Percentiles rank a stretch among this genome's conserved stretches.
Evolutionary conservation across 2,113 vertebrate species (phyloP).

Genomic region (Fregata magnificens): DNA sequence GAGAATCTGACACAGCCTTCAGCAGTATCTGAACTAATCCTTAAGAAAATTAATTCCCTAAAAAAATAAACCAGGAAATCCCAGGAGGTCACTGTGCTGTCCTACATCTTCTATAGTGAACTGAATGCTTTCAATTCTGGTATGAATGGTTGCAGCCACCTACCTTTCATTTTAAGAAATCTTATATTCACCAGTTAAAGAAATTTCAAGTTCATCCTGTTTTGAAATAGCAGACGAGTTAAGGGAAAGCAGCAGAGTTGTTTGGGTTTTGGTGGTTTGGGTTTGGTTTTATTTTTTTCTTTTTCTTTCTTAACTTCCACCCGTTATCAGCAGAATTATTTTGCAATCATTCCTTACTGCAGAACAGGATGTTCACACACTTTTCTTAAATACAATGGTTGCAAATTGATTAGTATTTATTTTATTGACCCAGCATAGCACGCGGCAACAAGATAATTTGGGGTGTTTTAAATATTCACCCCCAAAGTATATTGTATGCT

Average conservation of each 20-base stretch:
- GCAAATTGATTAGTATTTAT: background rate
- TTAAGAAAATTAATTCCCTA: slow-evolving; percentile 13
- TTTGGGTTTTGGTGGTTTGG: background rate
- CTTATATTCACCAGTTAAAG: background rate
- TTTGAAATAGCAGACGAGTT: background rate
- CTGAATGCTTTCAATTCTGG: background rate
- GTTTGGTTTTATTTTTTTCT: background rate
- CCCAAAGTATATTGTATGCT: background rate
- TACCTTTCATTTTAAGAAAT: background rate
- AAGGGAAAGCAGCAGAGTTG: background rate
- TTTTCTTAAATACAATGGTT: background rate
- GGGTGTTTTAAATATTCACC: background rate
- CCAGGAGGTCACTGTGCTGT: background rate
- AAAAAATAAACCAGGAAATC: background rate
- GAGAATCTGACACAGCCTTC: background rate
- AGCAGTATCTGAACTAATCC: background rate
- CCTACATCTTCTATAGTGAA: background rate
- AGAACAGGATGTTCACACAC: background rate
- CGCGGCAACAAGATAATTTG: background rate
- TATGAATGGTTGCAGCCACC: background rate
- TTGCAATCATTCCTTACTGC: background rate
- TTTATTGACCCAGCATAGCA: background rate
- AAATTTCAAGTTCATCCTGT: background rate
- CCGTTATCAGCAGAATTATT: background rate
- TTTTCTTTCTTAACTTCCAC: background rate